Conservation (phyloP, 2,113 vertebrate genomes). For the Mustelus asterias region DNA sequence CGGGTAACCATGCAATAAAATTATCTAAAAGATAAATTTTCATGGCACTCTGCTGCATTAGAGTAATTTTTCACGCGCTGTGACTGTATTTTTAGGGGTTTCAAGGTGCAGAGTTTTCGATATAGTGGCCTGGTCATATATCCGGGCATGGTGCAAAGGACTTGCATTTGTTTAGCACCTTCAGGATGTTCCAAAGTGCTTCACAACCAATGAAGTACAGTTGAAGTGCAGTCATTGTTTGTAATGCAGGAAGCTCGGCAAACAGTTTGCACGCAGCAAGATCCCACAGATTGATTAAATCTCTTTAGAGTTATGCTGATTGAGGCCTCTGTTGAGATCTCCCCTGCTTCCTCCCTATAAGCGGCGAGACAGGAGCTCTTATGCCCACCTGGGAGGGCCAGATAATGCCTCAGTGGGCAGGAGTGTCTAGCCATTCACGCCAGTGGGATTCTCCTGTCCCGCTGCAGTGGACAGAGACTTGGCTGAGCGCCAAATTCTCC, state of each 20-base stretch:
- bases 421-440: too few species aligned
- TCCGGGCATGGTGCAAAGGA: too few species aligned
- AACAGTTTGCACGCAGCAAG: background rate
- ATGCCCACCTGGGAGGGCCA: background rate
- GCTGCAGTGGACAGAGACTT: too few species aligned
- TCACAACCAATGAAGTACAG: background rate
- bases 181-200: too few species aligned
- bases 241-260: background rate
- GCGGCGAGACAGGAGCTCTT: background rate
- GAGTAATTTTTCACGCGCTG: constrained; percentile 81
- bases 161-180: background rate
- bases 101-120: constrained; percentile 77
- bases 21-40: constrained; percentile 88
- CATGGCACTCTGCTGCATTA: constrained; percentile 67
- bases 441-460: too few species aligned
- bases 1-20: constrained; percentile 92
- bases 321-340: background rate
- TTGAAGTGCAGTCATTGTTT: background rate
- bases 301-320: background rate
- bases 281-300: background rate
- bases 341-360: background rate
- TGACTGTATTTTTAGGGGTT: constrained; percentile 74
- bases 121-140: constrained; percentile 54
- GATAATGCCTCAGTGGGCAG: background rate
- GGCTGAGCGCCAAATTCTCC: too few species aligned